Evolutionary conservation across 2,888 invertebrate species (phyloP).

Genomic region (Mythimna loreyi): DNA sequence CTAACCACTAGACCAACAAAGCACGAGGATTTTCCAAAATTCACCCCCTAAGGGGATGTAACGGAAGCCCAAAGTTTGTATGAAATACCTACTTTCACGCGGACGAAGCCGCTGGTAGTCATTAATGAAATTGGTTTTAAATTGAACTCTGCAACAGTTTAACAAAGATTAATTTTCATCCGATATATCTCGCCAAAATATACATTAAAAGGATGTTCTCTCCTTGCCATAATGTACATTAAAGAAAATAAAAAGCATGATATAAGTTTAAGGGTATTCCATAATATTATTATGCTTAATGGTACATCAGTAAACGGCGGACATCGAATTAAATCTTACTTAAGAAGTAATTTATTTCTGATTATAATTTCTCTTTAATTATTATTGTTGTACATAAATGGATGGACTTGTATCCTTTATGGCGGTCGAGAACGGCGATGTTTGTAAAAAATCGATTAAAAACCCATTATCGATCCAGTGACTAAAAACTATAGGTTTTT

Average conservation of each 20-base stretch:
- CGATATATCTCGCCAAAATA: background rate
- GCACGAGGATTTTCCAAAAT: too few species aligned
- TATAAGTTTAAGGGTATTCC: constrained; percentile 20
- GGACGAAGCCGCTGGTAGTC: too few species aligned
- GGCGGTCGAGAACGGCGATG: constrained; percentile 42
- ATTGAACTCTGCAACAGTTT: background rate
- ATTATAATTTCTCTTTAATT: constrained; percentile 65
- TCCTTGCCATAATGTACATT: background rate
- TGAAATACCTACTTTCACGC: too few species aligned
- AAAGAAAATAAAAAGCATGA: constrained; percentile 4
- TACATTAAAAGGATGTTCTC: background rate
- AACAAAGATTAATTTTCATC: background rate
- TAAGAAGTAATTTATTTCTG: constrained; percentile 60
- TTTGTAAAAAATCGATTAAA: constrained; percentile 73
- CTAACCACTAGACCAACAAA: too few species aligned
- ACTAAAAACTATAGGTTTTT: constrained; percentile 67
- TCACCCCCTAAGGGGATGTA: too few species aligned
- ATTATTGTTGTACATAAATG: constrained; percentile 52
- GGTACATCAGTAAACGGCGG: constrained; percentile 36
- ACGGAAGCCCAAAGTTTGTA: too few species aligned
- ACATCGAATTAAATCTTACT: constrained; percentile 58
- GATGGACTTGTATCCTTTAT: constrained; percentile 47
- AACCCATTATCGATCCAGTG: constrained; percentile 70
- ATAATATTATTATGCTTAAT: constrained; percentile 31
- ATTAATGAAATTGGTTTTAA: background rate